Evolutionary conservation across 2,797 vertebrate species (phyloP).

Genomic region (Mus caroli): DNA sequence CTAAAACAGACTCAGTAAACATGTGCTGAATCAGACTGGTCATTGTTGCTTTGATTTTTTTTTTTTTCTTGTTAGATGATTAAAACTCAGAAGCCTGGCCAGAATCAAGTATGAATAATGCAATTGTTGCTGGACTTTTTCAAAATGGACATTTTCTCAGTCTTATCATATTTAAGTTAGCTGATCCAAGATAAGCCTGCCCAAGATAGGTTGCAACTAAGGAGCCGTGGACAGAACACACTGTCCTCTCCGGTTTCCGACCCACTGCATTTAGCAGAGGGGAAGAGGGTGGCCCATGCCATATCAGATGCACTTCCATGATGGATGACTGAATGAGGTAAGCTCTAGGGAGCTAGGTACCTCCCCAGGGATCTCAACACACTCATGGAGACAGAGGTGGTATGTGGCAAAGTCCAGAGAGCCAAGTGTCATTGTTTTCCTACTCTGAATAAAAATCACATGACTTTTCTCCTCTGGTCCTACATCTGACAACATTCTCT

Average conservation of each 20-base stretch:
- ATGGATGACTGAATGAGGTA: neutral
- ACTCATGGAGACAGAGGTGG: neutral
- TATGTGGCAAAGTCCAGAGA: neutral
- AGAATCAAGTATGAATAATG: constrained; percentile 71
- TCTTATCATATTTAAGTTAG: constrained; percentile 39
- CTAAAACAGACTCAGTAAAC: constrained; percentile 62
- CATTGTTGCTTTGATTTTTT: constrained; percentile 46
- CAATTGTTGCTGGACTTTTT: constrained; percentile 53
- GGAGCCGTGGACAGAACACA: constrained; percentile 40
- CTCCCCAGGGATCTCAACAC: neutral
- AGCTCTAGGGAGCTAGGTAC: neutral
- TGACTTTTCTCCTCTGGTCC: neutral
- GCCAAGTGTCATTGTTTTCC: constrained; percentile 19
- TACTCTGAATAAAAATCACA: neutral
- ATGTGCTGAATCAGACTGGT: constrained; percentile 49
- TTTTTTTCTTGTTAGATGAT: constrained; percentile 65
- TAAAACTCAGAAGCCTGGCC: constrained; percentile 71
- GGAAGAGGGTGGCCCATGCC: neutral
- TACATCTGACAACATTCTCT: neutral
- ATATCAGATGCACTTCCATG: neutral
- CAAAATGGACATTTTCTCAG: constrained; percentile 69
- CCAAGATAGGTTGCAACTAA: constrained; percentile 35
- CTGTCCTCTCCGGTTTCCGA: neutral
- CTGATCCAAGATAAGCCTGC: constrained; percentile 10
- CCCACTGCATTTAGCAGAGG: neutral